Conservation (phyloP, 2,113 vertebrate genomes). For the Oryzias woworae region DNA sequence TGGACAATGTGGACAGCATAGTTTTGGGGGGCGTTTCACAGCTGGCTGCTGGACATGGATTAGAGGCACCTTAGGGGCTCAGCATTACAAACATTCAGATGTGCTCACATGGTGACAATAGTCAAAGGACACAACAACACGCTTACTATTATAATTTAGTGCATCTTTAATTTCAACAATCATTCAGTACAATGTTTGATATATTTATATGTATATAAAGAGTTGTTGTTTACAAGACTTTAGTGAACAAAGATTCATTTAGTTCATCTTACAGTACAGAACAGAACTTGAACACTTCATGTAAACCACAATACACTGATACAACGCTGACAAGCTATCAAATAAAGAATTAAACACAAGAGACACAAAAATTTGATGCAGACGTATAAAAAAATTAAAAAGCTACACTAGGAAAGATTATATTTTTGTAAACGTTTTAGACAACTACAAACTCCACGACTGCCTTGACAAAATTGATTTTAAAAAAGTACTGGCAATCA, state of each 20-base stretch:
- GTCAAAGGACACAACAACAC: not conserved
- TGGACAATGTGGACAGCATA: slow-evolving; percentile 73
- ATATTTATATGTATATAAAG: slow-evolving; percentile 45
- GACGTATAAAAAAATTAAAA: slow-evolving; percentile 19
- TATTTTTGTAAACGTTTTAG: slow-evolving; percentile 43
- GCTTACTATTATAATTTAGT: slow-evolving; percentile 53
- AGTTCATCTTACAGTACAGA: slow-evolving; percentile 39
- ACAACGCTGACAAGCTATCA: slow-evolving; percentile 31
- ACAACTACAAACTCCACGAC: slow-evolving; percentile 47
- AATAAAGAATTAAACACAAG: slow-evolving; percentile 22
- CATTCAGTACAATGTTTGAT: slow-evolving; percentile 56
- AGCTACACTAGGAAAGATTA: slow-evolving; percentile 33
- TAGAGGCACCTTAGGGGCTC: slow-evolving; percentile 72
- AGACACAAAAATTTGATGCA: slow-evolving; percentile 33
- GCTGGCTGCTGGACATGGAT: slow-evolving; percentile 70
- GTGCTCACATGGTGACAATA: not conserved
- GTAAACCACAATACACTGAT: slow-evolving; percentile 47
- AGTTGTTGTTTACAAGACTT: slow-evolving; percentile 52
- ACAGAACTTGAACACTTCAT: slow-evolving; percentile 43
- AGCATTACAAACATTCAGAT: slow-evolving; percentile 7
- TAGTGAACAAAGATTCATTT: slow-evolving; percentile 28
- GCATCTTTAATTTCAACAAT: slow-evolving; percentile 65
- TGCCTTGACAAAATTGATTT: too few relatives aligned
- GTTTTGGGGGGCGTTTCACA: slow-evolving; percentile 65
- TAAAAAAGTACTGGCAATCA: too few relatives aligned